phyloP scores from a whole-genome alignment of 2,797 vertebrate species.

The Hydrocynus forskahlii region DNA sequence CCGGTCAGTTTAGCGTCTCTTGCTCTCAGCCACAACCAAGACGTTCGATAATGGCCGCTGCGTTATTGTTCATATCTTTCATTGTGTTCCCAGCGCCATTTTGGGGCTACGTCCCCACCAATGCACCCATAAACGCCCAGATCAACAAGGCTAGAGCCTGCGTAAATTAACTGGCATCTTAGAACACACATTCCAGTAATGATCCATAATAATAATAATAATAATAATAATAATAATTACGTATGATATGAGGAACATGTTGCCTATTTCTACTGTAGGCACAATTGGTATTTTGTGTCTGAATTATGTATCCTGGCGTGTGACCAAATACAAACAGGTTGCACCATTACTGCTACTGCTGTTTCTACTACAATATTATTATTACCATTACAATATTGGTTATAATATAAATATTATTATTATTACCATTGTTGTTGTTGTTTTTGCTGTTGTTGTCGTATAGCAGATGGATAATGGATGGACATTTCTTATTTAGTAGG shows the following conservation, averaged over 20 bases:
- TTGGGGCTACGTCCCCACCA: constrained; percentile 71
- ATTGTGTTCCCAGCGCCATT: constrained; percentile 86
- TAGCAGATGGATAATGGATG: neutral
- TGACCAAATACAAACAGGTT: neutral
- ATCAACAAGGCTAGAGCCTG: neutral
- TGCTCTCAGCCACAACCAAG: constrained; percentile 38
- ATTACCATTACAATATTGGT: too few species aligned
- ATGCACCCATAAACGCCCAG: constrained; percentile 53
- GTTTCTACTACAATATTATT: too few species aligned
- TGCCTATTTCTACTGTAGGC: neutral
- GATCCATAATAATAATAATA: neutral
- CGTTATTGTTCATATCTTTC: constrained; percentile 76
- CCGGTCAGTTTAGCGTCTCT: constrained; percentile 13
- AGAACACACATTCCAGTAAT: neutral
- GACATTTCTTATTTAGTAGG: neutral
- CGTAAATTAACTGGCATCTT: neutral
- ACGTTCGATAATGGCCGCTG: constrained; percentile 85
- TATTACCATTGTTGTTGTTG: constrained; percentile 9
- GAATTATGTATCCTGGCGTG: neutral
- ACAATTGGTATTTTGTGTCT: neutral
- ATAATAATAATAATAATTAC: neutral
- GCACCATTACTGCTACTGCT: neutral
- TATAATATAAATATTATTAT: constrained; percentile 10
- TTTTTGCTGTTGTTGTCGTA: neutral
- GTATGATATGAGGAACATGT: neutral